Conservation (phyloP, 37 sponge, comb jelly and placozoan species). For the Chondrosia reniformis region DNA sequence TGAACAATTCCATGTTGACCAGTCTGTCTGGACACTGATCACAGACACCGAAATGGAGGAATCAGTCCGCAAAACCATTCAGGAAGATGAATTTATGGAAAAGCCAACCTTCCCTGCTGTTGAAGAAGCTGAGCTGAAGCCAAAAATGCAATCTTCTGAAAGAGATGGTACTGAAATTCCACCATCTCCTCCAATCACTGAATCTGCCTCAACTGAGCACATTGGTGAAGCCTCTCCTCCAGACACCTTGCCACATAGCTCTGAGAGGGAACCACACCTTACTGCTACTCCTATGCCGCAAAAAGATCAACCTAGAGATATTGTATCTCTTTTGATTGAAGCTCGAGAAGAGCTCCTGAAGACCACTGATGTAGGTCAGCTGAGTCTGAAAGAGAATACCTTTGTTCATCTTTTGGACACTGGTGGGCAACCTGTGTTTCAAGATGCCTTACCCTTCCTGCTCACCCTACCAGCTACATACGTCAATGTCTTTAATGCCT, state of each 20-base stretch:
- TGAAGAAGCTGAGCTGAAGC: neutral
- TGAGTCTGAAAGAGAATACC: neutral
- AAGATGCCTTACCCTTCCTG: conserved; percentile 4
- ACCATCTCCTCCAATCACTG: neutral
- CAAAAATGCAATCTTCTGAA: neutral
- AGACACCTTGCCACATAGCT: neutral
- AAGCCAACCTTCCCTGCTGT: neutral
- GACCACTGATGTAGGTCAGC: neutral
- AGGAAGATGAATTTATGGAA: neutral
- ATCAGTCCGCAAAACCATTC: neutral
- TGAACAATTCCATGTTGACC: neutral
- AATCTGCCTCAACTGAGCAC: no score
- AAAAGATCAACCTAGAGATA: no score
- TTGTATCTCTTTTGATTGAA: no score
- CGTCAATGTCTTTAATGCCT: neutral
- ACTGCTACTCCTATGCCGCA: no score
- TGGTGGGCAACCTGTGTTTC: conserved; percentile 5
- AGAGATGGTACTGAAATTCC: neutral
- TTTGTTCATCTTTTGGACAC: conserved; percentile 8
- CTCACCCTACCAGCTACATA: neutral
- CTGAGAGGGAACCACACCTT: no score
- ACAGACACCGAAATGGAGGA: neutral
- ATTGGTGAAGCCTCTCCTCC: neutral
- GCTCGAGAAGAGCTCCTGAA: neutral
- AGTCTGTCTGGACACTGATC: neutral